phyloP scores from a whole-genome alignment of 2,797 vertebrate genomes.

The Gallinago nigripennis region DNA sequence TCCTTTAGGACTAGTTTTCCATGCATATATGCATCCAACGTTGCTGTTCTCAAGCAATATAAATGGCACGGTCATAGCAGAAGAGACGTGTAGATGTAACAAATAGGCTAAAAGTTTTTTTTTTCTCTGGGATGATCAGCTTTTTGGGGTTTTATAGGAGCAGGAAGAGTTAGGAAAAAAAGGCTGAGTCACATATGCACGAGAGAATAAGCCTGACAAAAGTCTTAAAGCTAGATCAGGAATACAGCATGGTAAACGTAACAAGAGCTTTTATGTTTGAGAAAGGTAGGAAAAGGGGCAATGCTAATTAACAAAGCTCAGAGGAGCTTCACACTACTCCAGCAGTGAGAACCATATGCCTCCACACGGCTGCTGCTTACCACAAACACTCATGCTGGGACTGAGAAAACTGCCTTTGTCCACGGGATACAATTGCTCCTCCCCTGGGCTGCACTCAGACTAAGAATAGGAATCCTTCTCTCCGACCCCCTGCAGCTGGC shows the following conservation, averaged over 20 bases:
- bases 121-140: background rate
- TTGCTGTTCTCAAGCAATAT: background rate
- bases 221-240: background rate
- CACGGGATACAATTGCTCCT: background rate
- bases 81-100: background rate
- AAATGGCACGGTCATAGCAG: background rate
- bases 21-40: background rate
- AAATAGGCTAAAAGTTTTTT: background rate
- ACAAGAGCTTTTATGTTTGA: background rate
- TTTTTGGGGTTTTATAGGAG: background rate
- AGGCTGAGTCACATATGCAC: background rate
- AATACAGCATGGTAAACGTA: background rate
- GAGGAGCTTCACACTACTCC: background rate
- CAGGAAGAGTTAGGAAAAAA: background rate
- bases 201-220: background rate
- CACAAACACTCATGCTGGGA: background rate
- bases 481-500: background rate
- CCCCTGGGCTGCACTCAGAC: background rate
- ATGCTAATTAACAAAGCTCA: background rate
- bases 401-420: background rate
- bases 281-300: background rate
- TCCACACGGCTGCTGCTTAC: background rate
- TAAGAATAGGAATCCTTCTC: background rate
- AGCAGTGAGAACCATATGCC: accelerated
- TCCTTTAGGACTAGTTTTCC: background rate